A percentile compares a stretch with the other conserved stretches of the same genome.
These are phyloP conservation scores for Cremastinae sp. DNA, from an alignment of 2,888 invertebrate genomes.

Conservation along the genomic window DNA sequence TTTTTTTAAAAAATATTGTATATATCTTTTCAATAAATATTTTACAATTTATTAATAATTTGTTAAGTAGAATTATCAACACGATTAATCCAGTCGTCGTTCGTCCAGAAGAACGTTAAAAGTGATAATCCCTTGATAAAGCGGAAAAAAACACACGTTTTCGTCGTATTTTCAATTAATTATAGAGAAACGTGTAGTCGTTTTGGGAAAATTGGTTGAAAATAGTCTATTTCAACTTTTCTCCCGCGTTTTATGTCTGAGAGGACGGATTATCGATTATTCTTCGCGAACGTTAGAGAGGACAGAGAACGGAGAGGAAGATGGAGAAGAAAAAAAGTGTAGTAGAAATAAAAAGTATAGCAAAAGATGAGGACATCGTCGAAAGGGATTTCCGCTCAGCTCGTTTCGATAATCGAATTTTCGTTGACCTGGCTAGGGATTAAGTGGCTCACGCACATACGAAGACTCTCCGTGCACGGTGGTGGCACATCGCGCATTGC, in stretches of 20 bases:
- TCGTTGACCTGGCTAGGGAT: constrained; percentile 58
- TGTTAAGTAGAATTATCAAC: too few relatives aligned
- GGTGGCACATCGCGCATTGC: not conserved
- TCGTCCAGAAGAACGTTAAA: too few relatives aligned
- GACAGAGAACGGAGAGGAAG: too few relatives aligned
- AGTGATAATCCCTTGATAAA: too few relatives aligned
- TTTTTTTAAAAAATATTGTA: too few relatives aligned
- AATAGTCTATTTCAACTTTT: not conserved
- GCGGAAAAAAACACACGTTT: too few relatives aligned
- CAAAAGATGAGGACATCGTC: constrained; percentile 19
- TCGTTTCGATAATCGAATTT: constrained; percentile 65
- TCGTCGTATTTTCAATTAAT: too few relatives aligned
- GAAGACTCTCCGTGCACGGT: not conserved
- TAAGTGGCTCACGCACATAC: constrained; percentile 43
- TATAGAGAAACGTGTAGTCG: too few relatives aligned
- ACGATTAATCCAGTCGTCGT: too few relatives aligned
- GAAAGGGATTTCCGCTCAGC: constrained; percentile 50
- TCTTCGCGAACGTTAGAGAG: not conserved
- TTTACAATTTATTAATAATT: too few relatives aligned
- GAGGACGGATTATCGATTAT: constrained; percentile 32
- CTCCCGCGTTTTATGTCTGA: not conserved
- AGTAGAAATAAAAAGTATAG: constrained; percentile 13
- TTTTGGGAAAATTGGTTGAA: too few relatives aligned
- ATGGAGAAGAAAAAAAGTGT: constrained; percentile 3
- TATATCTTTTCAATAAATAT: too few relatives aligned